Conservation (phyloP, 2,797 vertebrate genomes). For the Fratercula arctica region DNA sequence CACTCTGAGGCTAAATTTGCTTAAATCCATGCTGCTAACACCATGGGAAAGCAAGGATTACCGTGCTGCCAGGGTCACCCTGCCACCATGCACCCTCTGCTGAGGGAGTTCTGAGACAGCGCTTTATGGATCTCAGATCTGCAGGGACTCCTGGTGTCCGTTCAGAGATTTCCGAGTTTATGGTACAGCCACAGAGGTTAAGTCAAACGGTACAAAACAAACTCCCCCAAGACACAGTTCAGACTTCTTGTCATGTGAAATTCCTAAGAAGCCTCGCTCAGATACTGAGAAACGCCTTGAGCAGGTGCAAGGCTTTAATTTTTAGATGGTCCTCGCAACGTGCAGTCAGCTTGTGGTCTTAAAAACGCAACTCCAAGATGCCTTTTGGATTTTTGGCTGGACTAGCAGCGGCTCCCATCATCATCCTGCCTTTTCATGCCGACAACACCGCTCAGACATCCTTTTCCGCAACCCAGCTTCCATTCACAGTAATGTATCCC, state of each 20-base stretch:
- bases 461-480: background rate
- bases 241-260: background rate
- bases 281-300: background rate
- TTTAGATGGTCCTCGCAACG: background rate
- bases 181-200: background rate
- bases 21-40: background rate
- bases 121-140: background rate
- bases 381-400: background rate
- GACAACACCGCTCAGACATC: background rate
- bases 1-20: background rate
- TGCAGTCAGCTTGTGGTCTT: background rate
- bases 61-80: background rate
- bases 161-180: background rate
- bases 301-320: background rate
- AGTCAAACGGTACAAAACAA: background rate
- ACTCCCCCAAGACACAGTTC: background rate
- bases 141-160: background rate
- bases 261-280: background rate
- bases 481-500: fast-evolving
- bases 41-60: fast-evolving
- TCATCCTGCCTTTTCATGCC: fast-evolving
- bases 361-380: background rate
- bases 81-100: background rate
- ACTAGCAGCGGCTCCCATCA: background rate
- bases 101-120: background rate